A percentile compares a stretch with the other conserved stretches of the same genome.
phyloP scores from a whole-genome alignment of 2,888 invertebrate species.

The Ceramica pisi region DNA sequence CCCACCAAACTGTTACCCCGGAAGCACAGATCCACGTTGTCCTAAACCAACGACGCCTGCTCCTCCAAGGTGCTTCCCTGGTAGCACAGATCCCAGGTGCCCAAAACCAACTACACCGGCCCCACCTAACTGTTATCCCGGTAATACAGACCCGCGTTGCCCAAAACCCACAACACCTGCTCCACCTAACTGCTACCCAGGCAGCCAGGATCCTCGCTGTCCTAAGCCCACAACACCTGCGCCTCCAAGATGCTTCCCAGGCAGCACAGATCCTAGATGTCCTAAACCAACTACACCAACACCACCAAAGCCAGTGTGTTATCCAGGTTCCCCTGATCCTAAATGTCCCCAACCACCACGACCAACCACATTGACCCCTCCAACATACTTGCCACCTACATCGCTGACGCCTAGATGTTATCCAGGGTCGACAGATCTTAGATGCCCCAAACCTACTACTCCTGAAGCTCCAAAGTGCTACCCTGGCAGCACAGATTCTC shows the following conservation, averaged over 20 bases:
- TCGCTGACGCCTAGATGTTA: conserved; percentile 7
- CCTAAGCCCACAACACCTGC: no score
- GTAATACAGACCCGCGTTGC: no score
- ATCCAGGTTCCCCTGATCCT: conserved; percentile 71
- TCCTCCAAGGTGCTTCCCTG: conserved; percentile 76
- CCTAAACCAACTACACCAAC: conserved; percentile 13
- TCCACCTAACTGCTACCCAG: no score
- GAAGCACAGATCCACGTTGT: no score
- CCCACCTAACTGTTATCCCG: no score
- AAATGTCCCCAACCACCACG: conserved; percentile 75
- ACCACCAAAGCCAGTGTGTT: conserved; percentile 41
- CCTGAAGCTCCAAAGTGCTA: conserved; percentile 57
- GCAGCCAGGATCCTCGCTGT: no score
- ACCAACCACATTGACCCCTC: conserved; percentile 70
- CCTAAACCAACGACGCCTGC: no score
- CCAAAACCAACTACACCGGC: conserved; percentile 48
- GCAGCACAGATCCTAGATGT: conserved; percentile 9
- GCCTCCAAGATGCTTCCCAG: conserved; percentile 15
- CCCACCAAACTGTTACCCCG: not conserved
- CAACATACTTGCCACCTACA: conserved; percentile 67
- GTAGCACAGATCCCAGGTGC: conserved; percentile 79
- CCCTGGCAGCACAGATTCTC: conserved; percentile 69
- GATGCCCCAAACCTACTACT: conserved; percentile 69
- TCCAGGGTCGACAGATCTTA: conserved; percentile 47
- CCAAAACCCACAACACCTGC: no score